Conservation (phyloP, 1,140 invertebrate species). For the Lucilia sericata region DNA sequence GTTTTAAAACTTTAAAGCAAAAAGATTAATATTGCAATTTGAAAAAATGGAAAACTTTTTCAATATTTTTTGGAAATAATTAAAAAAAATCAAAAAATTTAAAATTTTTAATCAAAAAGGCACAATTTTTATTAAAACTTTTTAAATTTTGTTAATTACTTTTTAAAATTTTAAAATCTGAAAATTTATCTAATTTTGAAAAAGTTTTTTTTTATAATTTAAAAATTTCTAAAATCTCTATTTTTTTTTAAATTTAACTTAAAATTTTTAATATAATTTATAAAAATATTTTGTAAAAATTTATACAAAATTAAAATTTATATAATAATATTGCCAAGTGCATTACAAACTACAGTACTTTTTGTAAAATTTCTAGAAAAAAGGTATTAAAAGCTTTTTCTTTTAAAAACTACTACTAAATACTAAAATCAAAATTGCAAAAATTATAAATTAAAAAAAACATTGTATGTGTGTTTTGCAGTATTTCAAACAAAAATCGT, state of each 20-base stretch:
- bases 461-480: background rate
- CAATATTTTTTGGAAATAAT: background rate
- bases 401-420: background rate
- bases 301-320: background rate
- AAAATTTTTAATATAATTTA: too few relatives aligned
- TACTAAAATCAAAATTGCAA: constrained; percentile 1
- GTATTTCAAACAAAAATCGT: too few relatives aligned
- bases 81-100: background rate
- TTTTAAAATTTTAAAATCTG: background rate
- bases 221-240: too few relatives aligned
- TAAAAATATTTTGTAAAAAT: background rate
- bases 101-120: background rate
- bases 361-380: too few relatives aligned
- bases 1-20: background rate
- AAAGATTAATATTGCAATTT: background rate
- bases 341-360: too few relatives aligned
- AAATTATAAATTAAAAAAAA: background rate
- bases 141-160: background rate
- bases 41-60: background rate
- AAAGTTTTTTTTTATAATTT: too few relatives aligned
- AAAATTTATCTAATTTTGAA: background rate
- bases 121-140: background rate
- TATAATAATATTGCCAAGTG: background rate
- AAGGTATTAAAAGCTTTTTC: too few relatives aligned
- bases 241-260: too few relatives aligned